These are phyloP conservation scores for Neodon shergylaensis DNA, from an alignment of 2,113 vertebrate genomes.

Conservation along the genomic window DNA sequence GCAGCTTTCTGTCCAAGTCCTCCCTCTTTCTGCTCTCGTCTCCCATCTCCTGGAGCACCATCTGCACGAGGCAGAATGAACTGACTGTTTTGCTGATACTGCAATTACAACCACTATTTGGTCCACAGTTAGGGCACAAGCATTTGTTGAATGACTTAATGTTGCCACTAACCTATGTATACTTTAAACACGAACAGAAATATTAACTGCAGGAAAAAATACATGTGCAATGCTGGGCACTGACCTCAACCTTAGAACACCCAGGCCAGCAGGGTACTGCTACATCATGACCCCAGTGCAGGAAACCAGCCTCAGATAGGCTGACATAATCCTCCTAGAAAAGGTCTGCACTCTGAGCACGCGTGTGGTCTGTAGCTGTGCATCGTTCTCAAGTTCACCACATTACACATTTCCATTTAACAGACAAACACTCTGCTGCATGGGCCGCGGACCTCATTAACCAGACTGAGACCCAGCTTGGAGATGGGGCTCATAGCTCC, in stretches of 20 bases:
- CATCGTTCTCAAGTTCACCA: background rate
- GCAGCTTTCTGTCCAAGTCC: background rate
- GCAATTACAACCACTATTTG: background rate
- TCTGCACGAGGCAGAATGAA: background rate
- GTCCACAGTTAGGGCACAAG: background rate
- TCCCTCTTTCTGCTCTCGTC: background rate
- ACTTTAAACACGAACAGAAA: background rate
- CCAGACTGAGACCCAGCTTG: background rate
- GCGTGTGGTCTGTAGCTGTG: background rate
- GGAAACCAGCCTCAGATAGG: background rate
- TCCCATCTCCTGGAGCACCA: background rate
- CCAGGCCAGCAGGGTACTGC: background rate
- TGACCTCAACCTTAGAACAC: background rate
- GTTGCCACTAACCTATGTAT: background rate
- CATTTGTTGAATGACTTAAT: background rate
- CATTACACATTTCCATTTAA: background rate
- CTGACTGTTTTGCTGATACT: too few relatives aligned
- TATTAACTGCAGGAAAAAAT: background rate
- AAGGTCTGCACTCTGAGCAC: background rate
- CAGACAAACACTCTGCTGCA: background rate
- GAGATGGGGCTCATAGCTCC: background rate
- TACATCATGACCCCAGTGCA: background rate
- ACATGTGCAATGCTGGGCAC: background rate
- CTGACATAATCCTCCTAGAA: background rate
- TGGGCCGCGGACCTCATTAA: rapidly evolving